Base-by-base conservation (phyloP, 2,113 vertebrate species). In the Gallinago undulata region DNA sequence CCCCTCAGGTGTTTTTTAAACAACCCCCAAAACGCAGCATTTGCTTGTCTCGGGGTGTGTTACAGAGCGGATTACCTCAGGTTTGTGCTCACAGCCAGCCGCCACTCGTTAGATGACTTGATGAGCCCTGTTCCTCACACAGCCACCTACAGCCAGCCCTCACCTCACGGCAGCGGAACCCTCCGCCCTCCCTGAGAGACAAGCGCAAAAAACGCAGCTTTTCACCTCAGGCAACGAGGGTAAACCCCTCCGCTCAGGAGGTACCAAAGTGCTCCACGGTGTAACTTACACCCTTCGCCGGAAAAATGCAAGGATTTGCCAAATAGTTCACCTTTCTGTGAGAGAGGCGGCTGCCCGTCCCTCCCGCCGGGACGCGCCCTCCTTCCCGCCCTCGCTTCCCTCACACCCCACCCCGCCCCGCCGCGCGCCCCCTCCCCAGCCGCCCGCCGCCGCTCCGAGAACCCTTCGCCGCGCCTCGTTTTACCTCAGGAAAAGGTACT, bases 391-490 rank as follows among this genome's bases (percentile, higher is more conserved):
- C 19, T 6, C 2, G 5, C 23, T 11, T 11, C 27, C n/a, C 43
- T 48, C 48, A 22, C 24, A 9, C 55, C 28, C 5, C 33, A 4
- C 18, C 4, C 35, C 39, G 39, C 39, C 41, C 63, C 6, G 3
- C 47, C 2, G 1, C 18, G 17, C 45, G 45, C 45, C 45, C 3
- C 7, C 24, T 13, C 12, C 39, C 35, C 8, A 37, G 35, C 21
- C 2, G 7, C 2, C 1, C 19, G 17, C 17, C 47, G 0, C 6
- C 3, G 33, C 18, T 6, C 23, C 0, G 3, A 22, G 5, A 33
- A 33, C 15, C 15, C 9, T 73, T 25, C 18, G 1, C 12, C 0
- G 3, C 0, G 8, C 19, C 9, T 41, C 39, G 0, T 23, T 69
- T 87, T 62, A 85, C 41, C 33, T n/a, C 60, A 55, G 56, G 25